Evolutionary conservation across 2,113 vertebrate genomes (phyloP).

Genomic region (Phyllostomus hastatus): DNA sequence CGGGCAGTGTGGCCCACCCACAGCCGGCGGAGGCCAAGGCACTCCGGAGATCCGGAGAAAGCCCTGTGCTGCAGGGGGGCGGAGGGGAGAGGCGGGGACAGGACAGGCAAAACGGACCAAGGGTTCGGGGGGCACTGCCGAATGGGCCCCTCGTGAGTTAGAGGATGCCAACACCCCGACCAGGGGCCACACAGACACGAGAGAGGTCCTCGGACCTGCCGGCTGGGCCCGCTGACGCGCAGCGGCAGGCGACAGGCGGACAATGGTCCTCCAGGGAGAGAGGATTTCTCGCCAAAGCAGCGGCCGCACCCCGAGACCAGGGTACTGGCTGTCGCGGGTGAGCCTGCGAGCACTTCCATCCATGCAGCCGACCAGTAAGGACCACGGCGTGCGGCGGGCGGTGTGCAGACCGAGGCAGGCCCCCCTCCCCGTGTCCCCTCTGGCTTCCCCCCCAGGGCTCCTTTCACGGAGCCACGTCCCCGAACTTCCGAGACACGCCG

Average conservation of each 20-base stretch:
- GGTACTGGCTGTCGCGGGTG: not conserved
- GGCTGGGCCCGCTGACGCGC: not conserved
- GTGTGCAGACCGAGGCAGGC: accelerated
- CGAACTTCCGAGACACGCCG: accelerated
- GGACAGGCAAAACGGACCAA: not conserved
- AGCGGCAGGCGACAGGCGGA: no score
- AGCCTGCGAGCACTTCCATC: not conserved
- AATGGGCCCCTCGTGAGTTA: not conserved
- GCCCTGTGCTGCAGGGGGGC: not conserved
- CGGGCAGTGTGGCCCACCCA: no score
- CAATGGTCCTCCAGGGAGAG: accelerated
- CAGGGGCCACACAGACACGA: not conserved
- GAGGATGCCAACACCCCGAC: accelerated
- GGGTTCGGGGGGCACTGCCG: accelerated
- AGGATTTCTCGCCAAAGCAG: not conserved
- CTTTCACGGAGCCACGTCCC: not conserved
- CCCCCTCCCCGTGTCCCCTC: not conserved
- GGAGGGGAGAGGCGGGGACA: accelerated
- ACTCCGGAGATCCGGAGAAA: not conserved
- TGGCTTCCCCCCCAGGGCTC: accelerated
- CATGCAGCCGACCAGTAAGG: not conserved
- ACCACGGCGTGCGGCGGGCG: not conserved
- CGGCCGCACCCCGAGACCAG: not conserved
- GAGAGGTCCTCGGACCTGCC: not conserved
- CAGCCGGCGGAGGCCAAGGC: accelerated